Conservation (phyloP, 37 sponge, comb jelly and placozoan genomes). For the Ianthella basta region DNA sequence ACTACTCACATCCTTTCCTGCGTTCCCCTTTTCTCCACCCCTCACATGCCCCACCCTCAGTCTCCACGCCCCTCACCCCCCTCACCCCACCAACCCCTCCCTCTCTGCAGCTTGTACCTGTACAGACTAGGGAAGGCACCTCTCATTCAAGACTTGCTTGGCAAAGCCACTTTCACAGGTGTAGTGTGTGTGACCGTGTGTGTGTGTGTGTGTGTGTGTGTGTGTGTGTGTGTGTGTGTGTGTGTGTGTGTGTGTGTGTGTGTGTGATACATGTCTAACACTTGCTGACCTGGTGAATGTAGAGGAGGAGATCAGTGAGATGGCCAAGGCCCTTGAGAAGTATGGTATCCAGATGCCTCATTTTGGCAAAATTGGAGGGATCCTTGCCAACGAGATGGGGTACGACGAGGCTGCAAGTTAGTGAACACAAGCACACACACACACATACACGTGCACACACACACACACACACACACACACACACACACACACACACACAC, state of each 20-base stretch:
- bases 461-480: background rate
- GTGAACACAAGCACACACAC: background rate
- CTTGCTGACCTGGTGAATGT: background rate
- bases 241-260: conserved; percentile 1
- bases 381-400: conserved; percentile 88
- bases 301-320: conserved; percentile 98
- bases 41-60: background rate
- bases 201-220: conserved; percentile 5
- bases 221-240: background rate
- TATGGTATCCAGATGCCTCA: conserved; percentile 95
- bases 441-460: background rate
- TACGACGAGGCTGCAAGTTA: conserved; percentile 72
- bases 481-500: background rate
- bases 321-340: conserved; percentile 92
- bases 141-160: conserved; percentile 90
- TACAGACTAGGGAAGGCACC: conserved; percentile 96
- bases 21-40: background rate
- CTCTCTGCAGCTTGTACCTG: conserved; percentile 71
- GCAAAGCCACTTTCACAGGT: conserved; percentile 96
- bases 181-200: background rate
- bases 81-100: background rate
- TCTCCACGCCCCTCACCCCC: background rate
- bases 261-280: background rate
- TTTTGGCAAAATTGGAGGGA: conserved; percentile 98
- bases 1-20: background rate